Evolutionary conservation across 1,140 invertebrate genomes (phyloP).

Genomic region (Drosophila kanapiae): DNA sequence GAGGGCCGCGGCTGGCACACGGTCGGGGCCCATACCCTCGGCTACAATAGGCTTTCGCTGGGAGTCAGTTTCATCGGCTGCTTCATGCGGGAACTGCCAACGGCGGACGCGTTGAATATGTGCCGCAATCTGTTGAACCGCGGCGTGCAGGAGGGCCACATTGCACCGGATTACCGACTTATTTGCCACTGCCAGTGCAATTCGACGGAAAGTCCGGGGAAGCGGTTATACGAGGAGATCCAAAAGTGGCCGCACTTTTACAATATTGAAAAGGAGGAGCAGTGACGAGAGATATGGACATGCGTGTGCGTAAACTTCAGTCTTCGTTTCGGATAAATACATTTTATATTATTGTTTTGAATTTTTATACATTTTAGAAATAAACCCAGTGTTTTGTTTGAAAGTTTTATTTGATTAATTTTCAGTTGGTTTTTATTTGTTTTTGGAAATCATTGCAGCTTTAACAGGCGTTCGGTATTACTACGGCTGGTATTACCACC

Average conservation of each 20-base stretch:
- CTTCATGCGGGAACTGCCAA: conserved; percentile 85
- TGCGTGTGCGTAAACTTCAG: not conserved
- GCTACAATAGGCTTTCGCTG: conserved; percentile 88
- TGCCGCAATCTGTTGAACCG: conserved; percentile 83
- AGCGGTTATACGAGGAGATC: conserved; percentile 76
- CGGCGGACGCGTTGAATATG: conserved; percentile 68
- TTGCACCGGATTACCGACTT: conserved; percentile 85
- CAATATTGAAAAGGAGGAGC: conserved; percentile 62
- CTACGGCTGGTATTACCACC: conserved; percentile 13
- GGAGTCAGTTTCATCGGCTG: conserved; percentile 89
- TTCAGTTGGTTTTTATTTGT: conserved; percentile 7
- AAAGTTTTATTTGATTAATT: conserved; percentile 16
- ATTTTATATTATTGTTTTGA: conserved; percentile 11
- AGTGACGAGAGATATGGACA: not conserved
- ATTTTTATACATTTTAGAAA: conserved; percentile 10
- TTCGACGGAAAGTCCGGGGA: conserved; percentile 82
- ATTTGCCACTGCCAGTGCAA: conserved; percentile 86
- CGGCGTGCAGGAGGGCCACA: conserved; percentile 85
- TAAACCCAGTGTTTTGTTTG: conserved; percentile 19
- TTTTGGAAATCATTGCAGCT: conserved; percentile 56
- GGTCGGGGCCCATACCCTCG: conserved; percentile 88
- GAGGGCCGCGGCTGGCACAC: conserved; percentile 89
- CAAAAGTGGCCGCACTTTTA: conserved; percentile 81
- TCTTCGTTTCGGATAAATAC: not conserved
- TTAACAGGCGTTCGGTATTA: conserved; percentile 13